These are phyloP conservation scores for Zaprionus inermis DNA, from an alignment of 1,140 invertebrate genomes.

Conservation along the genomic window DNA sequence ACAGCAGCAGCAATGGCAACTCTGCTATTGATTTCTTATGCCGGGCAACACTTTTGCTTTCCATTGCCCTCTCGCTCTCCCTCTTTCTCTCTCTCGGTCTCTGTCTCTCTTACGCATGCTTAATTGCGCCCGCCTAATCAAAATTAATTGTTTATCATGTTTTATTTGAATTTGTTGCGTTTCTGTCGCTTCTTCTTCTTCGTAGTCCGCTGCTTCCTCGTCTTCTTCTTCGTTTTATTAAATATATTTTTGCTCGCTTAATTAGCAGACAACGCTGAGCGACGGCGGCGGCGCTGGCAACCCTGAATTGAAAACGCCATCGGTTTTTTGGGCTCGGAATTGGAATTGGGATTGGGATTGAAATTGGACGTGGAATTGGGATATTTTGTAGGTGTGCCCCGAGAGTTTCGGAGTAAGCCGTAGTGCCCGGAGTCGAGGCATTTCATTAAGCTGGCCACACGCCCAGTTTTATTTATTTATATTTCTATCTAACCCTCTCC, in stretches of 20 bases:
- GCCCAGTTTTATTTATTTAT: slow-evolving; percentile 59
- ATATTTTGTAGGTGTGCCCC: slow-evolving; percentile 66
- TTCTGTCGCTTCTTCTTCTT: slow-evolving; percentile 36
- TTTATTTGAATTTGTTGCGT: slow-evolving; percentile 78
- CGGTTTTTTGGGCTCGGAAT: slow-evolving; percentile 27
- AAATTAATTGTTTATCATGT: slow-evolving; percentile 83
- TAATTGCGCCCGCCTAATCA: slow-evolving; percentile 79
- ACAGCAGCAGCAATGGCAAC: slow-evolving; percentile 3
- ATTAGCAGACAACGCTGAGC: slow-evolving; percentile 71
- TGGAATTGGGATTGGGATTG: slow-evolving; percentile 6
- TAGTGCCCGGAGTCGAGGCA: slow-evolving; percentile 10
- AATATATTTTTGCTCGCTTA: slow-evolving; percentile 51
- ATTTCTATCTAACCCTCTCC: slow-evolving; percentile 7
- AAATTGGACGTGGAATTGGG: slow-evolving; percentile 11
- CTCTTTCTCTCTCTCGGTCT: slow-evolving; percentile 22
- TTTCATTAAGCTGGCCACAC: slow-evolving; percentile 52
- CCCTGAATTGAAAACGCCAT: slow-evolving; percentile 23
- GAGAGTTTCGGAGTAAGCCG: slow-evolving; percentile 31
- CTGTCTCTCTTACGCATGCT: slow-evolving; percentile 31
- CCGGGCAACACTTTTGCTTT: slow-evolving; percentile 68
- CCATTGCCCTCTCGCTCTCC: slow-evolving; percentile 11
- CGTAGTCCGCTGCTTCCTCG: not conserved
- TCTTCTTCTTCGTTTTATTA: slow-evolving; percentile 7
- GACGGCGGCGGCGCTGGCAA: too few species aligned
- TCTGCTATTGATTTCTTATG: slow-evolving; percentile 66